phyloP scores from a whole-genome alignment of 2,888 invertebrate species.

The Caenorhabditis sinica region DNA sequence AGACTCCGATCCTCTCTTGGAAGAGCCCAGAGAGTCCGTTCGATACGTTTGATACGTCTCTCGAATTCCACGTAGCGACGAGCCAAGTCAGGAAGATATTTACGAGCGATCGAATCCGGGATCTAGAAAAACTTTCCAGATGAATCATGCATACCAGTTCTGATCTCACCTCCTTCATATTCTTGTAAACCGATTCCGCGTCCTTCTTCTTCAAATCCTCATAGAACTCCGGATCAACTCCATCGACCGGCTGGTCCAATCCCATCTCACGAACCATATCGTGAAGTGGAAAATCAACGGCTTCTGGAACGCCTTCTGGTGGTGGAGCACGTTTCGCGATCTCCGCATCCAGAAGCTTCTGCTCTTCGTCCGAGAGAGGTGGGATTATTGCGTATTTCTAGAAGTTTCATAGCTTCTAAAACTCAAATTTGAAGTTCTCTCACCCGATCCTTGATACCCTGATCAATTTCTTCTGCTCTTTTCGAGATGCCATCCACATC shows the following conservation, averaged over 20 bases:
- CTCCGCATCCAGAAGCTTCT: conserved; percentile 61
- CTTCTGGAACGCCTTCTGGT: conserved; percentile 44
- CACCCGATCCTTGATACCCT: conserved; percentile 47
- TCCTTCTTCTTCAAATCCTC: conserved; percentile 70
- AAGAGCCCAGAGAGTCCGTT: conserved; percentile 70
- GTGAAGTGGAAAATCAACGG: conserved; percentile 67
- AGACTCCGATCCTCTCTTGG: conserved; percentile 70
- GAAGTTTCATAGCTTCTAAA: neutral
- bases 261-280: conserved; percentile 67
- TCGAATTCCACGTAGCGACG: conserved; percentile 77
- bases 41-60: conserved; percentile 74
- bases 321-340: conserved; percentile 50
- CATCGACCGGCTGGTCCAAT: conserved; percentile 58
- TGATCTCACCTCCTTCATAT: conserved; percentile 71
- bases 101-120: conserved; percentile 72
- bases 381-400: conserved; percentile 61
- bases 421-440: neutral
- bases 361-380: conserved; percentile 61
- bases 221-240: conserved; percentile 69
- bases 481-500: conserved; percentile 20
- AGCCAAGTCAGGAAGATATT: conserved; percentile 74
- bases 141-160: neutral
- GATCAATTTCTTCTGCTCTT: conserved; percentile 31
- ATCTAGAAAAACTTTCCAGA: conserved; percentile 16
- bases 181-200: conserved; percentile 65